Evolutionary conservation across 23 tunicate genomes (phyloP).

Genomic region (Phallusia fumigata): DNA sequence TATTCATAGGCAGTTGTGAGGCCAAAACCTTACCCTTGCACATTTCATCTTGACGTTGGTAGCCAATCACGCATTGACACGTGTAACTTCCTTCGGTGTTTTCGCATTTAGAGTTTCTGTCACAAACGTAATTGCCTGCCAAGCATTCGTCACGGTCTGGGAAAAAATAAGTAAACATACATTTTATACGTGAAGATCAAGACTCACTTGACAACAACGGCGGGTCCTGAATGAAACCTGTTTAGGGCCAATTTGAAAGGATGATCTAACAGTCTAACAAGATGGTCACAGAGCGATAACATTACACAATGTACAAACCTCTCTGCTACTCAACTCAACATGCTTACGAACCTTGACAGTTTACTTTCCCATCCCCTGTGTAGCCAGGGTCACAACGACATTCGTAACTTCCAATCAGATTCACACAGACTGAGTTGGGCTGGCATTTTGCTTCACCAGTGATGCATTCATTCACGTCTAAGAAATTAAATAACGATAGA

Average conservation of each 20-base stretch:
- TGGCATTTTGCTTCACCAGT: constrained; percentile 22
- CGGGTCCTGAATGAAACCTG: too few relatives aligned
- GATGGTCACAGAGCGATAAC: too few relatives aligned
- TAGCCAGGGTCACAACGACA: constrained; percentile 44
- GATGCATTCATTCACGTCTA: constrained; percentile 55
- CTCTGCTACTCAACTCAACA: too few relatives aligned
- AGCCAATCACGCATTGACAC: constrained; percentile 26
- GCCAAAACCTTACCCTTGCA: constrained; percentile 38
- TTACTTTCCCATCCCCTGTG: constrained; percentile 4
- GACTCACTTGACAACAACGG: too few relatives aligned
- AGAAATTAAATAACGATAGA: background rate
- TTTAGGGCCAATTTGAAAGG: too few relatives aligned
- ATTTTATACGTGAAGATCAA: too few relatives aligned
- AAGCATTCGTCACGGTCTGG: constrained; percentile 22
- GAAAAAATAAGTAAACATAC: too few relatives aligned
- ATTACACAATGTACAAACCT: too few relatives aligned
- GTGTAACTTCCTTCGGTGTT: constrained; percentile 24
- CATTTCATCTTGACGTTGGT: constrained; percentile 15
- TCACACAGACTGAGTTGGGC: constrained; percentile 30
- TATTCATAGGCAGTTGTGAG: too few relatives aligned
- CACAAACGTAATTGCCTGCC: background rate
- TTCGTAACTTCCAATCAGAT: constrained; percentile 28
- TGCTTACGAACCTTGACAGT: background rate
- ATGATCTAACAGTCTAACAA: too few relatives aligned
- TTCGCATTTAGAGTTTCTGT: constrained; percentile 12